Percentiles rank a stretch among this genome's conserved stretches.
These are phyloP conservation scores for Sphaeridia pumilis DNA, from an alignment of 2,888 invertebrate genomes.

Conservation along the genomic window DNA sequence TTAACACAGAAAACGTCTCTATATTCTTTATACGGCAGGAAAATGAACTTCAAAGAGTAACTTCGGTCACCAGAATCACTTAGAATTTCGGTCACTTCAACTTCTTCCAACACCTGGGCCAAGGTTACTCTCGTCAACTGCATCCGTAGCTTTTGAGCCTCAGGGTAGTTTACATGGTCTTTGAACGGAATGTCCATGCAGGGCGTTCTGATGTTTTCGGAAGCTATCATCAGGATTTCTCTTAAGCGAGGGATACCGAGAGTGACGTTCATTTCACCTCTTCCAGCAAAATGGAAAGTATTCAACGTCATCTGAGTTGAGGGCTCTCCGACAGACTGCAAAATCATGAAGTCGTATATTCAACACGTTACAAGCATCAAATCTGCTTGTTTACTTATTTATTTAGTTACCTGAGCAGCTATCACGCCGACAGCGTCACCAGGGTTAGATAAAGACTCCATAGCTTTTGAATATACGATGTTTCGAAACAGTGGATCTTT, in stretches of 20 bases:
- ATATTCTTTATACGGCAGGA: slow-evolving; percentile 62
- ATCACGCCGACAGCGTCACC: slow-evolving; percentile 94
- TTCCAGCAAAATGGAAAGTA: slow-evolving; percentile 98
- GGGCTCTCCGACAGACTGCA: slow-evolving; percentile 86
- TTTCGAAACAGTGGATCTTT: slow-evolving; percentile 48
- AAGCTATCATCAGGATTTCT: slow-evolving; percentile 94
- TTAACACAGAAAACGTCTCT: slow-evolving; percentile 58
- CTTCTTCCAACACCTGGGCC: slow-evolving; percentile 62
- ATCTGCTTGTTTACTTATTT: not conserved
- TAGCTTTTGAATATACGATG: slow-evolving; percentile 61
- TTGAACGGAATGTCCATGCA: slow-evolving; percentile 86
- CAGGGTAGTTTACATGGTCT: slow-evolving; percentile 43
- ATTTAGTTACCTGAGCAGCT: slow-evolving; percentile 63
- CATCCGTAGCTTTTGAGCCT: slow-evolving; percentile 57
- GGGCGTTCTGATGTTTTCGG: slow-evolving; percentile 86
- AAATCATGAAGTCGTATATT: not conserved
- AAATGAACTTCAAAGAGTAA: slow-evolving; percentile 58
- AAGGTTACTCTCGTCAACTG: slow-evolving; percentile 67
- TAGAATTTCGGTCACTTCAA: slow-evolving; percentile 52
- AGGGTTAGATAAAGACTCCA: slow-evolving; percentile 66
- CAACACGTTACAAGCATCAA: too few relatives aligned
- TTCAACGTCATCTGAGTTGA: slow-evolving; percentile 99
- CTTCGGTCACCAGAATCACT: slow-evolving; percentile 42
- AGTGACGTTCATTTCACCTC: slow-evolving; percentile 99
- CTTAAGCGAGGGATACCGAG: slow-evolving; percentile 95